Evolutionary conservation across 2,888 invertebrate species (phyloP), one percentile per base, ranked within the genome.

Genomic region (Portevinia maculata): DNA sequence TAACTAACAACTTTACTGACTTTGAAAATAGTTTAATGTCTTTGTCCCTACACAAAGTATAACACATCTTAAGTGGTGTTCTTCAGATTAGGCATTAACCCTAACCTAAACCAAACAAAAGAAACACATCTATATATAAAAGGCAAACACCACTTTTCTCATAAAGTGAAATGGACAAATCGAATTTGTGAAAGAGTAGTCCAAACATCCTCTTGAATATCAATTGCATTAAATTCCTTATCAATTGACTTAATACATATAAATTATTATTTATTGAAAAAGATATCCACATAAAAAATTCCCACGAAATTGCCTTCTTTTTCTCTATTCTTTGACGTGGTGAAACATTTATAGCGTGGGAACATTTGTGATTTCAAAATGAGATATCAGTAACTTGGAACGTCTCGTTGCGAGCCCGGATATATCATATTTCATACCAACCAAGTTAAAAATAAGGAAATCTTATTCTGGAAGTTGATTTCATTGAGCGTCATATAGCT

Each of bases 391-490:
- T 59, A 48, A 30, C 48, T 37, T 30, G 37, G 39, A 48, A 57
- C 48, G 15, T 57, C 46, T 48, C 48, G 7, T 48, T 37, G 28
- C 21, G 34, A 46, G 1, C 44, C 7, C 39, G 39, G 37, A 37
- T 32, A 30, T 59, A 70, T 59, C 48, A 21, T 11, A 59, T 70
- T 69, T 55, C 55, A 46, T 55, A 67, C 34, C 30, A 69, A 34
- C 9, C 28, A 44, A 53, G 13, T 24, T 55, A 67, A 34, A 46
- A 55, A 46, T 55, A 65, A 50, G 19, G 15, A 48, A 59, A 4
- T 46, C 24, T 44, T 24, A 59, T 30, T 15, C 19, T 32, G 44
- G 39, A 64, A 24, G 46, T 21, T 3, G 1, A 19, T 34, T 53
- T 39, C 39, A 7, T 13, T 39, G 39, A 39, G 17, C 28, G 57